Evolutionary conservation across 2,113 vertebrate species (phyloP).

Genomic region (Petaurus breviceps): DNA sequence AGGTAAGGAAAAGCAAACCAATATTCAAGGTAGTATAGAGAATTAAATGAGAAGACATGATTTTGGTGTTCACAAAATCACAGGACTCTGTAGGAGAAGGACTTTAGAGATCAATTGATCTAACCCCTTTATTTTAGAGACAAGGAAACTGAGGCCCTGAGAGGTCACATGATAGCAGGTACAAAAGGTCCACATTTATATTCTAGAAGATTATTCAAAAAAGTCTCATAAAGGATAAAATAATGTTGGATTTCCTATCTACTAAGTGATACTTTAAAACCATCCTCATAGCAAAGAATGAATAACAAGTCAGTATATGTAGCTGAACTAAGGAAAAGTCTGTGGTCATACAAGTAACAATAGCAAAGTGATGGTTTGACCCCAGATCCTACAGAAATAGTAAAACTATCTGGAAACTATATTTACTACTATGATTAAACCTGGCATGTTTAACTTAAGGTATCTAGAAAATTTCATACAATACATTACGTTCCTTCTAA

Average conservation of each 20-base stretch:
- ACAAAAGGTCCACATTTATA: neutral
- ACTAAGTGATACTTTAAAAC: neutral
- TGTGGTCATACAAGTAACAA: neutral
- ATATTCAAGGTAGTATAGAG: constrained; percentile 18
- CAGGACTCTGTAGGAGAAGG: neutral
- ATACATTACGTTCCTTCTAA: neutral
- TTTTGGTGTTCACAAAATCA: neutral
- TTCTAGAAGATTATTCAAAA: constrained; percentile 13
- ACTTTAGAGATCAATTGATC: neutral
- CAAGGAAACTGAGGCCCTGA: neutral
- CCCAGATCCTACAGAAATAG: neutral
- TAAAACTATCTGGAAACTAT: neutral
- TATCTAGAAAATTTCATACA: neutral
- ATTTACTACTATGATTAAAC: neutral
- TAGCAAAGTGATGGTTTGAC: neutral
- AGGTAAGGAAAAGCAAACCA: neutral
- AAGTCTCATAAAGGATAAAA: constrained; percentile 18
- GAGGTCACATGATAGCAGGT: neutral
- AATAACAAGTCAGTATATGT: neutral
- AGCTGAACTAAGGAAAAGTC: neutral
- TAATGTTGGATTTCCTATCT: constrained; percentile 35
- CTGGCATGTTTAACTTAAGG: neutral
- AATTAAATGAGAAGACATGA: constrained; percentile 16
- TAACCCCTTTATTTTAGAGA: neutral
- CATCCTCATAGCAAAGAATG: neutral